Conservation (phyloP, 1,140 invertebrate genomes). For the Cotesia typhae region DNA sequence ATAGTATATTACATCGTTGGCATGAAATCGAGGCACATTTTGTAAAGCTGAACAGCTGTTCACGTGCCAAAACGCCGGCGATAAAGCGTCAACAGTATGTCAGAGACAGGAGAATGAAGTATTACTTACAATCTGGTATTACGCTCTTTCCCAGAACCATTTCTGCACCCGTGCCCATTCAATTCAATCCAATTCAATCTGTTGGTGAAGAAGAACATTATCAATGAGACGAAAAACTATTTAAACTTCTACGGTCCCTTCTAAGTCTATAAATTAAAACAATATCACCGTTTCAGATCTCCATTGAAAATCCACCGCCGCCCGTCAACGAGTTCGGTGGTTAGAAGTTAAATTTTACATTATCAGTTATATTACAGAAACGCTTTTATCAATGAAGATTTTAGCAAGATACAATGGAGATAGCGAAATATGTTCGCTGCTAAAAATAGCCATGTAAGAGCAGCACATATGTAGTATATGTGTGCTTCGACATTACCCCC, state of each 20-base stretch:
- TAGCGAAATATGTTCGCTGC: neutral
- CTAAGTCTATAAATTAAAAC: no score
- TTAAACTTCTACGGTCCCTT: no score
- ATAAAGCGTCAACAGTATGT: slow-evolving; percentile 22
- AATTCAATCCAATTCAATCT: slow-evolving; percentile 3
- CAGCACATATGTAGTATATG: neutral
- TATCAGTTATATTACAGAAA: no score
- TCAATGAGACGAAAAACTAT: neutral
- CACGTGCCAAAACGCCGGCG: neutral
- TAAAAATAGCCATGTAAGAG: neutral
- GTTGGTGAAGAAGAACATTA: neutral
- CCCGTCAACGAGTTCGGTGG: no score
- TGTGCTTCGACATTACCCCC: slow-evolving; percentile 25
- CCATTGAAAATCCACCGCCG: no score
- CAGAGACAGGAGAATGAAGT: slow-evolving; percentile 6
- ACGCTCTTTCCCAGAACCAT: neutral
- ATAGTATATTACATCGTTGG: neutral
- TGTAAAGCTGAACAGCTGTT: slow-evolving; percentile 14
- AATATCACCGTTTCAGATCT: no score
- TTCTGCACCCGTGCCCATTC: neutral
- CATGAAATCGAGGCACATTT: slow-evolving; percentile 25
- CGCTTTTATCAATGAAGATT: no score
- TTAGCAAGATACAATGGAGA: no score
- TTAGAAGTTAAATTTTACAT: no score
- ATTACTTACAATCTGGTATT: neutral